These are phyloP conservation scores for Anoplopoma fimbria DNA, from an alignment of 2,113 vertebrate species.

Conservation along the genomic window DNA sequence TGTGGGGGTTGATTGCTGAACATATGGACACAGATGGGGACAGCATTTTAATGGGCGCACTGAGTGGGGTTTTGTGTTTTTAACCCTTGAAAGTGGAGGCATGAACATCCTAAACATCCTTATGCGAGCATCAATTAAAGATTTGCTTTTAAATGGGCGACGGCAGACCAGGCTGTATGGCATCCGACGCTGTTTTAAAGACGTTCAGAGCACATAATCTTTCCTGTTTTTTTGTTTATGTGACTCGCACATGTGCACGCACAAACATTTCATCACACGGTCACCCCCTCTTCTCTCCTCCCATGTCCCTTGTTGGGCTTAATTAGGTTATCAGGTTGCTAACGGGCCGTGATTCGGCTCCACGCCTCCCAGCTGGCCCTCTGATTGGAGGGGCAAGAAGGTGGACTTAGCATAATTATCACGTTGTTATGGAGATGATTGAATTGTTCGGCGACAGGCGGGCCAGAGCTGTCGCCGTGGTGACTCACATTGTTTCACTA, in stretches of 20 bases:
- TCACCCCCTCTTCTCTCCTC: background rate
- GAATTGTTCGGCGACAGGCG: slow-evolving; percentile 40
- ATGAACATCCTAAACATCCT: slow-evolving; percentile 42
- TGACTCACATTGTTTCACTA: background rate
- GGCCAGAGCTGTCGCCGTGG: slow-evolving; percentile 8
- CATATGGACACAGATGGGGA: slow-evolving; percentile 78
- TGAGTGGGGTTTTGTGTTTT: slow-evolving; percentile 79
- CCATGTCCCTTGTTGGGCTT: slow-evolving; percentile 59
- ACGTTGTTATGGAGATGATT: slow-evolving; percentile 67
- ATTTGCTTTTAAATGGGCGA: slow-evolving; percentile 48
- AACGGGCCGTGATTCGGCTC: slow-evolving; percentile 58
- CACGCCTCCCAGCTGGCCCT: slow-evolving; percentile 69
- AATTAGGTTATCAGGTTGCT: slow-evolving; percentile 78
- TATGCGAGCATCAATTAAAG: slow-evolving; percentile 71
- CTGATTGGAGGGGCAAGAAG: slow-evolving; percentile 74
- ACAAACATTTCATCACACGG: slow-evolving; percentile 45
- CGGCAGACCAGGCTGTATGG: slow-evolving; percentile 24
- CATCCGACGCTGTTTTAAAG: slow-evolving; percentile 7
- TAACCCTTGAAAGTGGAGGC: slow-evolving; percentile 66
- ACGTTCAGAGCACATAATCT: background rate
- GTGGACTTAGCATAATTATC: slow-evolving; percentile 72
- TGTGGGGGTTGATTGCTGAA: slow-evolving; percentile 57
- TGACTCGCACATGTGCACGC: background rate
- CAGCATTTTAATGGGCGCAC: slow-evolving; percentile 54
- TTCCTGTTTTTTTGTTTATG: background rate